These are phyloP conservation scores for Dasysyrphus albostriatus DNA, from an alignment of 2,888 invertebrate species.

Conservation along the genomic window DNA sequence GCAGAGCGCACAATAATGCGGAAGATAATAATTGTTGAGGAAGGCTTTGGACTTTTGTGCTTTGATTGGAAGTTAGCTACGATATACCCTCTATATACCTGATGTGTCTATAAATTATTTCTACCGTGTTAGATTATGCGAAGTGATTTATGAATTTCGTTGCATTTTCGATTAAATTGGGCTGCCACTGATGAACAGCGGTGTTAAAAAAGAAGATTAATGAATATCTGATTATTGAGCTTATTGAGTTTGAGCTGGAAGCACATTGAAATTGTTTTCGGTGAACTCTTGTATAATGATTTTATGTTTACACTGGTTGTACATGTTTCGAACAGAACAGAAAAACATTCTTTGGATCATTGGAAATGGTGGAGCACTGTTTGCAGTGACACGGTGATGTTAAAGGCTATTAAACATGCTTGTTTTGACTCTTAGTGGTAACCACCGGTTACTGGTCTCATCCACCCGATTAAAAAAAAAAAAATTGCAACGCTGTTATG, in stretches of 20 bases:
- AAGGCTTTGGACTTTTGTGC: conserved; percentile 50
- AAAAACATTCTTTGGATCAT: too few species aligned
- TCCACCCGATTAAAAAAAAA: too few species aligned
- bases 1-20: conserved; percentile 57
- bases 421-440: too few species aligned
- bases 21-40: conserved; percentile 62
- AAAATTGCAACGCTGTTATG: too few species aligned
- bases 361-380: too few species aligned
- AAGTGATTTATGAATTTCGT: conserved; percentile 64
- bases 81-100: conserved; percentile 9
- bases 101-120: conserved; percentile 5
- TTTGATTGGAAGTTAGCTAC: conserved; percentile 41
- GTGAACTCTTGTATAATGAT: neutral
- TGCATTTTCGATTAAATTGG: conserved; percentile 48
- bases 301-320: neutral
- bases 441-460: too few species aligned
- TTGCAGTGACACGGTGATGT: too few species aligned
- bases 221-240: neutral
- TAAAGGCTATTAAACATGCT: too few species aligned
- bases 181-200: conserved; percentile 13
- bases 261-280: neutral
- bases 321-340: neutral
- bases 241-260: neutral
- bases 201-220: neutral
- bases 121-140: conserved; percentile 28